Evolutionary conservation across 2,888 invertebrate genomes (phyloP).

Genomic region (Pegoplata infirma): DNA sequence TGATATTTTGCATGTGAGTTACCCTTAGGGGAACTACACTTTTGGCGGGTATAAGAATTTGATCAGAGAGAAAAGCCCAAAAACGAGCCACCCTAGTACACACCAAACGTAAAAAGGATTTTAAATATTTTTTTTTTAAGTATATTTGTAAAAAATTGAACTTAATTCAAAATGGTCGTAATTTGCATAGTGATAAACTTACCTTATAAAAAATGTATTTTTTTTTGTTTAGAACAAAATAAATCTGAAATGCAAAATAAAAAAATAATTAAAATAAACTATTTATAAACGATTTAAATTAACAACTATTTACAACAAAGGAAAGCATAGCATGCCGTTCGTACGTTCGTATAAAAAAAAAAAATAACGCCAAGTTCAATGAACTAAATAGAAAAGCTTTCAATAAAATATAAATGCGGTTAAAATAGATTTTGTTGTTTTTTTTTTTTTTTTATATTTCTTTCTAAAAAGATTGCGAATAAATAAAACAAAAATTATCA

Average conservation of each 20-base stretch:
- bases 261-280: slow-evolving; percentile 42
- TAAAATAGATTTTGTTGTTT: slow-evolving; percentile 58
- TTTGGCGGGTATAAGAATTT: no score
- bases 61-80: no score
- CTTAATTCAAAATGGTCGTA: not conserved
- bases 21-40: no score
- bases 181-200: not conserved
- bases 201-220: slow-evolving; percentile 3
- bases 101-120: no score
- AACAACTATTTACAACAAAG: slow-evolving; percentile 55
- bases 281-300: slow-evolving; percentile 59
- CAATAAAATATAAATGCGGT: slow-evolving; percentile 45
- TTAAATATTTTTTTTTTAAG: no score
- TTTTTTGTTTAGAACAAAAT: slow-evolving; percentile 14
- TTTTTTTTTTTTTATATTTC: no score
- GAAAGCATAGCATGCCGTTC: slow-evolving; percentile 25
- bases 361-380: slow-evolving; percentile 53
- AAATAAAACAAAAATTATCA: slow-evolving; percentile 18
- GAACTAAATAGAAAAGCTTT: slow-evolving; percentile 58
- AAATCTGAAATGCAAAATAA: slow-evolving; percentile 55
- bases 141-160: no score
- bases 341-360: slow-evolving; percentile 3
- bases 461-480: slow-evolving; percentile 27
- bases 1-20: no score
- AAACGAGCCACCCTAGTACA: no score